Conservation (phyloP, 2,888 invertebrate species). For the Parnassius glacialis region DNA sequence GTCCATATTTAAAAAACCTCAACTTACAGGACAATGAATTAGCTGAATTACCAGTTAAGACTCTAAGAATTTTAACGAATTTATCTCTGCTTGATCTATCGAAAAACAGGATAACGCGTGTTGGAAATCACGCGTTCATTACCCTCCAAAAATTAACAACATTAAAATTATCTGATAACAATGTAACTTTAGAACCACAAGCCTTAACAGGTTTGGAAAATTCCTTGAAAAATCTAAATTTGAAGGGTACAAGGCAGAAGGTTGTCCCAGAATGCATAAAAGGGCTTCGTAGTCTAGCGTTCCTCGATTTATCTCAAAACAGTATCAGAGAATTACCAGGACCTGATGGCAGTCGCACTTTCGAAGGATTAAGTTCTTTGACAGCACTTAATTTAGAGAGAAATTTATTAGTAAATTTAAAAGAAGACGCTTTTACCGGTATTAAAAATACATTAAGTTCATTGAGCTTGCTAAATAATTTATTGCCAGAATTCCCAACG, state of each 20-base stretch:
- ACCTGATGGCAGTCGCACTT: slow-evolving; percentile 83
- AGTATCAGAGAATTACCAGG: slow-evolving; percentile 91
- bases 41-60: slow-evolving; percentile 87
- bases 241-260: slow-evolving; percentile 92
- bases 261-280: slow-evolving; percentile 89
- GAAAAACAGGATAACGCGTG: slow-evolving; percentile 86
- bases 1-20: slow-evolving; percentile 88
- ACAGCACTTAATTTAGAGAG: slow-evolving; percentile 94
- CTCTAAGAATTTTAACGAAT: slow-evolving; percentile 84
- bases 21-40: slow-evolving; percentile 93
- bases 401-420: slow-evolving; percentile 90
- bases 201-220: slow-evolving; percentile 90
- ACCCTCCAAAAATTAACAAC: slow-evolving; percentile 88
- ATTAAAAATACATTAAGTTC: slow-evolving; percentile 92
- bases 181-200: slow-evolving; percentile 85
- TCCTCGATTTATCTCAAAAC: slow-evolving; percentile 94
- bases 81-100: slow-evolving; percentile 92
- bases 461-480: slow-evolving; percentile 92
- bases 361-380: slow-evolving; percentile 89
- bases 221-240: slow-evolving; percentile 91
- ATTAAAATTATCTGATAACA: slow-evolving; percentile 93
- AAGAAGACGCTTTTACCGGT: slow-evolving; percentile 88
- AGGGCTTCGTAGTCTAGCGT: slow-evolving; percentile 89
- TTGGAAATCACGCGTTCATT: slow-evolving; percentile 88
- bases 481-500: slow-evolving; percentile 92